Conservation (phyloP, 2,888 invertebrate genomes). For the Kuschelorhynchus macadamiae region DNA sequence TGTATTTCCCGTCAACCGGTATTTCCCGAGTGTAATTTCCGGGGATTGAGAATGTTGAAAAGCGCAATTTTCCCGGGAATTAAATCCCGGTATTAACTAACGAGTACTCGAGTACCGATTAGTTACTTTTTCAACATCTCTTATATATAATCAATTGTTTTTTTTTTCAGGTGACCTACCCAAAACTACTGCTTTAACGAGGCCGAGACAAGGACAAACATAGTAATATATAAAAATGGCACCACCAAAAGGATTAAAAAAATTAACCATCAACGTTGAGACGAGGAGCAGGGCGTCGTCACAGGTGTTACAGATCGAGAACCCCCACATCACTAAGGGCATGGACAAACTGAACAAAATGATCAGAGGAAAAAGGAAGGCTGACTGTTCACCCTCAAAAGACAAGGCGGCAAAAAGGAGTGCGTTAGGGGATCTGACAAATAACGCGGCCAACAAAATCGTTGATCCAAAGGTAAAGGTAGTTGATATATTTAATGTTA, state of each 20-base stretch:
- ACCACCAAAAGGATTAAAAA: constrained; percentile 71
- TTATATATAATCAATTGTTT: no score
- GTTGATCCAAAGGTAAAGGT: constrained; percentile 35
- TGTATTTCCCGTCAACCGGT: no score
- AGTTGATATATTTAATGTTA: background rate
- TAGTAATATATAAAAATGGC: constrained; percentile 75
- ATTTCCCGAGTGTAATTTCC: no score
- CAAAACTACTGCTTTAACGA: no score
- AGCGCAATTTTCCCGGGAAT: no score
- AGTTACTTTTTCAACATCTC: no score
- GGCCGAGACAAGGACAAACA: no score
- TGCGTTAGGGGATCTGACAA: constrained; percentile 80
- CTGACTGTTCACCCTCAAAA: constrained; percentile 83
- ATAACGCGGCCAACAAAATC: constrained; percentile 36
- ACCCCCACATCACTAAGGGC: constrained; percentile 27
- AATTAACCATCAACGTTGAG: constrained; percentile 55
- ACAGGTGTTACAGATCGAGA: constrained; percentile 34
- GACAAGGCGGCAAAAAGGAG: constrained; percentile 84
- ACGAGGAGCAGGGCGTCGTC: constrained; percentile 71
- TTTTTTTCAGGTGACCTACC: no score
- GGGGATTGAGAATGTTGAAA: no score
- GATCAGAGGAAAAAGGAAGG: constrained; percentile 80
- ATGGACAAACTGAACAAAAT: constrained; percentile 56
- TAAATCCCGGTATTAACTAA: no score
- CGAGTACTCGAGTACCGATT: no score